These are phyloP conservation scores for Semicossyphus pulcher DNA, from an alignment of 2,113 vertebrate species.

Conservation along the genomic window DNA sequence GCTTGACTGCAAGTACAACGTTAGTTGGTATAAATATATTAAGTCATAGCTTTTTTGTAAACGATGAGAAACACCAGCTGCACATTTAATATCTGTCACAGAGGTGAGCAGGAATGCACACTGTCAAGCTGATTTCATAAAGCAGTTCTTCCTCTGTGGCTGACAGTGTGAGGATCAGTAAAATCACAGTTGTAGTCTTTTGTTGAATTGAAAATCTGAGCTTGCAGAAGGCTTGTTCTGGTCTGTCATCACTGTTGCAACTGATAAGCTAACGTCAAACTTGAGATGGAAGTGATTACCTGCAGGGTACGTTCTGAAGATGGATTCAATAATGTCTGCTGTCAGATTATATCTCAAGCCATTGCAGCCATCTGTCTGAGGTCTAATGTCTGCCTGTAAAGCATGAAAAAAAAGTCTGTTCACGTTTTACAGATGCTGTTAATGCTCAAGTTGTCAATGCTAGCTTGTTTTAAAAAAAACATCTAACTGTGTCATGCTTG, in stretches of 20 bases:
- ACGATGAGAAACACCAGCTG: background rate
- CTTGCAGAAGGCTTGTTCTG: background rate
- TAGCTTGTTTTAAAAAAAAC: background rate
- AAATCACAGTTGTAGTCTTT: too few relatives aligned
- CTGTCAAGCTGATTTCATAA: background rate
- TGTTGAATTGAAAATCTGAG: constrained; percentile 6
- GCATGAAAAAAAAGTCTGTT: constrained; percentile 13
- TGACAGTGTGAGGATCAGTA: background rate
- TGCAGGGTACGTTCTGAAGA: constrained; percentile 98
- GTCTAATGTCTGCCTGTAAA: constrained; percentile 94
- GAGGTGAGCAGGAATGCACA: background rate
- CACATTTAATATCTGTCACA: background rate
- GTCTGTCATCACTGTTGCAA: background rate
- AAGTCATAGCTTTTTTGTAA: background rate
- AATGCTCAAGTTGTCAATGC: background rate
- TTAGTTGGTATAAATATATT: constrained; percentile 13
- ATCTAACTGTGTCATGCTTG: background rate
- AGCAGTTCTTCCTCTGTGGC: background rate
- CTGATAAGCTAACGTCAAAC: background rate
- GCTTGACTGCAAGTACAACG: constrained; percentile 89
- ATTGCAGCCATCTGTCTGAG: constrained; percentile 98
- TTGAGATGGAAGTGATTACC: constrained; percentile 79
- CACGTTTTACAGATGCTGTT: background rate
- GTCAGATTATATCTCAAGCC: constrained; percentile 97
- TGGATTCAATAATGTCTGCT: constrained; percentile 97